These are phyloP conservation scores for Eulemur macaco DNA, from an alignment of 2,113 vertebrate genomes.

Conservation along the genomic window DNA sequence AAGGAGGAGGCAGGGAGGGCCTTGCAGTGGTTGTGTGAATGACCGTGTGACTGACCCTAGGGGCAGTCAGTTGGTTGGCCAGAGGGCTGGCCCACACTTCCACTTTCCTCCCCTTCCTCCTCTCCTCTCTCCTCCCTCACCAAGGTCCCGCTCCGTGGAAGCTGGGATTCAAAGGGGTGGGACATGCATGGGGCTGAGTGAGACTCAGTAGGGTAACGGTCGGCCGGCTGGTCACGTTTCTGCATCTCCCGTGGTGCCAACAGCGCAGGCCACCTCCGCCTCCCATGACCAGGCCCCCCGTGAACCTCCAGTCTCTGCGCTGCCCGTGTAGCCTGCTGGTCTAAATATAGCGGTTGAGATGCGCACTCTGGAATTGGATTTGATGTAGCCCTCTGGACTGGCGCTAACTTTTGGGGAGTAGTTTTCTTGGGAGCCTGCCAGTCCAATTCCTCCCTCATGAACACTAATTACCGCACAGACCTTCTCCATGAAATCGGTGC, in stretches of 20 bases:
- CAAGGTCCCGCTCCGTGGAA: not conserved
- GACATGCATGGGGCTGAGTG: accelerated
- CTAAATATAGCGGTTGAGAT: conserved; percentile 74
- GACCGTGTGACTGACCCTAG: not conserved
- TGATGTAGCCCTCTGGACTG: conserved; percentile 80
- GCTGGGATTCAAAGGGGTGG: not conserved
- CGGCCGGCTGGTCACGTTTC: not conserved
- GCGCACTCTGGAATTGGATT: conserved; percentile 76
- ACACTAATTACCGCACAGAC: conserved; percentile 82
- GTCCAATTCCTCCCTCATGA: conserved; percentile 81
- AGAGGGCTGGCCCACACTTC: accelerated
- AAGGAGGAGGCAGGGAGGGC: not conserved
- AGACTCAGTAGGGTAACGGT: not conserved
- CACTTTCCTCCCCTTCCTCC: not conserved
- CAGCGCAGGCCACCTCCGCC: not conserved
- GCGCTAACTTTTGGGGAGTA: conserved; percentile 81
- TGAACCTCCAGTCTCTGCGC: not conserved
- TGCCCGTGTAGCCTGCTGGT: conserved; percentile 20
- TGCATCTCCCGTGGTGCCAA: not conserved
- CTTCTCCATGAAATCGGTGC: conserved; percentile 80
- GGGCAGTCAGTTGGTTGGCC: too few species aligned
- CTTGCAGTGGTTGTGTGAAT: not conserved
- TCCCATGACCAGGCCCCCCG: not conserved
- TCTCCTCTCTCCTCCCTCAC: not conserved
- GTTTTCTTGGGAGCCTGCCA: conserved; percentile 82